phyloP scores from a whole-genome alignment of 2,113 vertebrate genomes.

The Saguinus midas region DNA sequence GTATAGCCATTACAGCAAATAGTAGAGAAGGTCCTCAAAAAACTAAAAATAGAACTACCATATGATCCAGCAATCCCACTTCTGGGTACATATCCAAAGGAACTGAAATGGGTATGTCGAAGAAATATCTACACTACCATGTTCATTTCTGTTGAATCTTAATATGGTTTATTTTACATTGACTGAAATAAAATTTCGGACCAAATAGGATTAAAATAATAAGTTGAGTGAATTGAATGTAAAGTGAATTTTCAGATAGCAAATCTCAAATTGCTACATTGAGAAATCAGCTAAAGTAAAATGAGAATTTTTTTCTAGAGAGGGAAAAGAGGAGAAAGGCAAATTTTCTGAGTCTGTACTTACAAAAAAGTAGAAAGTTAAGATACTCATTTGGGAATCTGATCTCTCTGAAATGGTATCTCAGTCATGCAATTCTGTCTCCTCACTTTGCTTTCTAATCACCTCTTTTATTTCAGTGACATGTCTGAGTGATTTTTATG shows the following conservation, averaged over 20 bases:
- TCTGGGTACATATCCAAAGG: background rate
- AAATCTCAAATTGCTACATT: background rate
- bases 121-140: background rate
- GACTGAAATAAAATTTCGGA: slow-evolving; percentile 24
- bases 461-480: background rate
- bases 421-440: background rate
- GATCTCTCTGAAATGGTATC: background rate
- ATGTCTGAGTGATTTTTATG: background rate
- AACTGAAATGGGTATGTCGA: background rate
- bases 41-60: background rate
- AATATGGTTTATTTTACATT: background rate
- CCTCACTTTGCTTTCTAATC: background rate
- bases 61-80: background rate
- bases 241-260: background rate
- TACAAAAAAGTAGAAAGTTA: background rate
- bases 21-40: background rate
- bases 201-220: background rate
- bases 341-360: background rate
- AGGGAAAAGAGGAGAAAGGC: background rate
- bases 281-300: background rate
- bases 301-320: background rate
- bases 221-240: background rate
- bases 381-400: background rate
- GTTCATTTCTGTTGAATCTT: background rate
- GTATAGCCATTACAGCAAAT: background rate